Evolutionary conservation across 2,797 vertebrate species (phyloP), one percentile per base, ranked within the genome.

Genomic region (Lepus oiostolus): DNA sequence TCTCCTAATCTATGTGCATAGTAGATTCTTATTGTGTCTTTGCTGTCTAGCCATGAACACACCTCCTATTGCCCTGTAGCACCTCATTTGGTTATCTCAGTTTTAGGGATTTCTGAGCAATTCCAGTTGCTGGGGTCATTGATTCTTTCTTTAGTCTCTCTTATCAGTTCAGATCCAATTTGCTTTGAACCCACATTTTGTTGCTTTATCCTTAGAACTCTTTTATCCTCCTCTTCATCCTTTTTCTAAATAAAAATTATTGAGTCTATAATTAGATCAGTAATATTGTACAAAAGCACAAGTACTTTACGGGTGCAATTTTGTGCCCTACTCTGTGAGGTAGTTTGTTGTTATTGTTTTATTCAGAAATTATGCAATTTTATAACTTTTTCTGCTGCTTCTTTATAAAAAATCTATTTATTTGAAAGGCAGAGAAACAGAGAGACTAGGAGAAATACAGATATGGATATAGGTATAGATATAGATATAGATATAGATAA

Each of bases 231-330:
- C 58, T 79, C 17, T 79, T 85, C n/a, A 58, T 85, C 63, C 21
- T 89, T 72, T 90, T 86, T 63, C 76, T 70, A 82, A 85, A 91
- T 77, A 67, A 60, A 84, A 87, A 47, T 22, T 65, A 90, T 70
- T 72, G 72, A 82, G 26, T 21, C 62, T 38, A 3, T 65, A 85
- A 84, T 65, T 32, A 84, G 85, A 62, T 42, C 50, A 81, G 30
- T 11, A 82, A n/a, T 10, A 65, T 52, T 67, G 9, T 68, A 30
- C 54, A 93, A 21, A 75, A 32, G 32, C 11, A 68, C 28, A 79
- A 12, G 80, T 21, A 17, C 72, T 13, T 52, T 85, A 95, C 63
- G 50, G 22, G 12, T 52, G 72, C 6, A 58, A 22, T 60, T 92
- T 58, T 84, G 60, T 88, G 70, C 35, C 7, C 28, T 35, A 35